Evolutionary conservation across 2,113 vertebrate species (phyloP).

Genomic region (Crotalus helleri): DNA sequence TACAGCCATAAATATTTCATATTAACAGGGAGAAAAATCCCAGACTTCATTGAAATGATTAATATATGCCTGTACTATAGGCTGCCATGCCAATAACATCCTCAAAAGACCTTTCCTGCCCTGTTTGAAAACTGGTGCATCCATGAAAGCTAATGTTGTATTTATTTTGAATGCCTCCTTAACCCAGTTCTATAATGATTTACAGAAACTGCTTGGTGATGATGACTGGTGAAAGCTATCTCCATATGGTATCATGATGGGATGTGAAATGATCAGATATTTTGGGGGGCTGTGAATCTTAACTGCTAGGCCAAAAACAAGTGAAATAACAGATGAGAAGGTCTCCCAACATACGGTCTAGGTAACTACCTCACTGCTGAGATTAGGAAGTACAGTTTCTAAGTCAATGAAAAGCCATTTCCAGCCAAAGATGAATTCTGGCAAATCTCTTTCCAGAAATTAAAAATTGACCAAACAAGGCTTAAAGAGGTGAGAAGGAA

Average conservation of each 20-base stretch:
- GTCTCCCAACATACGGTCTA: neutral
- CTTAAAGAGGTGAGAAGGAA: neutral
- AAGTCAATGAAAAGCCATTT: neutral
- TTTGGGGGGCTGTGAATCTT: neutral
- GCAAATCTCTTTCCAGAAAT: neutral
- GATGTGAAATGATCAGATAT: neutral
- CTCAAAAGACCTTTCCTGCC: neutral
- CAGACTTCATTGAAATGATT: constrained; percentile 35
- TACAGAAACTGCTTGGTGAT: neutral
- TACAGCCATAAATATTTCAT: constrained; percentile 50
- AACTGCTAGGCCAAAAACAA: neutral
- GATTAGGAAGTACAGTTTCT: neutral
- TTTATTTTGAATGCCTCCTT: neutral
- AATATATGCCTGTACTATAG: constrained; percentile 15
- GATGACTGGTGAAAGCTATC: neutral
- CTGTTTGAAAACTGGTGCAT: neutral
- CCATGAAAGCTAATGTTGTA: neutral
- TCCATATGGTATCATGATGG: neutral
- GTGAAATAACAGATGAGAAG: neutral
- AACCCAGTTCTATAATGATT: neutral
- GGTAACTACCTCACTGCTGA: neutral
- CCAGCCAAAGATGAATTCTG: neutral
- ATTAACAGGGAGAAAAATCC: constrained; percentile 16
- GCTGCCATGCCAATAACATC: neutral
- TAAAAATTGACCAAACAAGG: neutral